Evolutionary conservation across 1,140 invertebrate genomes (phyloP), one percentile per base, ranked within the genome.

Genomic region (Lineus longissimus): DNA sequence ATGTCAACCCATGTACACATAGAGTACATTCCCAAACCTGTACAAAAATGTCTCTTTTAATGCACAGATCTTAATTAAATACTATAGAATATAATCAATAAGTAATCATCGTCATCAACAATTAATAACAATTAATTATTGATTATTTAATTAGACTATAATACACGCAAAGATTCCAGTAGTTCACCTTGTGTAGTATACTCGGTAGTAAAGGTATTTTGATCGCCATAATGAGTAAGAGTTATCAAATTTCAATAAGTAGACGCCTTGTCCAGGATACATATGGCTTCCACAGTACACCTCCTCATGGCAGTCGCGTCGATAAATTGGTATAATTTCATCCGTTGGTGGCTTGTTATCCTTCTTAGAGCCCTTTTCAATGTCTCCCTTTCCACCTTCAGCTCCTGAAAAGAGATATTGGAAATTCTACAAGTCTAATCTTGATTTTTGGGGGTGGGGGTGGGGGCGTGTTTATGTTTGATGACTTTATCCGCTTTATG

Each of bases 231-330:
- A 84, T 45, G 95, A 98, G 83, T 98, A 99, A 0, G 95, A 96
- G 84, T 99, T 99, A 83, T 99, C 97, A 83, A 99, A 99, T 85
- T 99, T 99, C 9, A 99, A 85, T 76, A 98, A 84, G 84, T 99
- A 99, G 40, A 98, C 92, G 40, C 97, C 97, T 22, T 93, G 76
- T 6, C 84, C 96, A 2, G 97, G 97, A 83, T 99, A 99, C 27
- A 88, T 85, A 82, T 99, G 97, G 70, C 91, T 95, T 9, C 97
- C 97, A 47, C 94, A 95, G 76, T 98, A 98, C 0, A 99, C 94
- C 85, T 98, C 94, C 76, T 91, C 88, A 73, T 98, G 95, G 70
- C 93, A 95, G 82, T 99, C 95, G 67, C 97, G 87, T 75, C 97
- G 87, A 81, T 93, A 98, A 13, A 98, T 89, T 58, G 97, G 91